Base-by-base conservation (phyloP, 2,113 vertebrate species). In the Ictidomys tridecemlineatus region DNA sequence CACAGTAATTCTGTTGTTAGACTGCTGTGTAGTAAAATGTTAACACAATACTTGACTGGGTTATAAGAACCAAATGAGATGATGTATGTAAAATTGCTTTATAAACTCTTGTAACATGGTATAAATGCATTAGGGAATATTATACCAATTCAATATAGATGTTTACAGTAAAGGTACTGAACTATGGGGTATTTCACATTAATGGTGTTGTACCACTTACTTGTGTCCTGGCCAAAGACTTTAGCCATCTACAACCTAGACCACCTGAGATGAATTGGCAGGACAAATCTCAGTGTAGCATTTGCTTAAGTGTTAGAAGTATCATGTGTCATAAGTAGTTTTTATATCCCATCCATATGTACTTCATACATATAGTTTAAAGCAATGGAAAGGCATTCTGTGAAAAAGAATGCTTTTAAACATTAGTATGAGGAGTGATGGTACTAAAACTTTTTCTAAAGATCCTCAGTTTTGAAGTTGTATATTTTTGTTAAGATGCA, bases 401-500 rank as follows among this genome's bases (percentile, higher is more conserved):
- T 58, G 85, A 63, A 72, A 87, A 72, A 37, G n/a, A 42, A 86
- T 3, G 7, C 18, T 95, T 63, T 96, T 92, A 26, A 13, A 94
- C 56, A 65, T 86, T 56, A 73, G 13, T 72, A 30, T 22, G 30
- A 45, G 42, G 22, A 85, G 11, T 76, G 73, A 48, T 42, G 26
- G 12, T 4, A 63, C 34, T 74, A 48, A 69, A 70, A 69, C 61
- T 91, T 30, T 45, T 94, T 69, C n/a, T 51, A 70, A 83, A 79
- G 39, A 45, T 28, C 28, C 16, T 94, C 69, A 79, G 10, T 63
- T 91, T 94, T 85, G 48, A 86, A 85, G 78, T 34, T 48, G 28
- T 45, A 22, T 85, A 34, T 82, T 93, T 87, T 92, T 92, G 6
- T 92, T 97, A 86, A 89, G 39, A n/a, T 95, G 7, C 11, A 34